A percentile compares a stretch with the other conserved stretches of the same genome.
Evolutionary conservation across 2,888 invertebrate genomes (phyloP).

Genomic region (Antitype chi): DNA sequence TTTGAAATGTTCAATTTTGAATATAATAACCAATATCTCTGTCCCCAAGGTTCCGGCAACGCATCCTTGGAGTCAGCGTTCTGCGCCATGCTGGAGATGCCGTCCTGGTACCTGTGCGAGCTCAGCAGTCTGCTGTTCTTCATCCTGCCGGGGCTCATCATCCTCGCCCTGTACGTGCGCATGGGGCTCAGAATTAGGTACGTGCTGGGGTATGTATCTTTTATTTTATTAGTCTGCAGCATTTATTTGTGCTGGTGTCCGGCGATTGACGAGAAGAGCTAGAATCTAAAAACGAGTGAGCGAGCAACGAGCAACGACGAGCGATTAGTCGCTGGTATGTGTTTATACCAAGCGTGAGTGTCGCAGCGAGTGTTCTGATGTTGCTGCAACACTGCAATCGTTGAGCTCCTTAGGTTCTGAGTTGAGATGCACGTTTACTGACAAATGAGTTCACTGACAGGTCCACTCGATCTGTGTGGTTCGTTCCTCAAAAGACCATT

Average conservation of each 20-base stretch:
- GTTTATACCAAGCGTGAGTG: neutral
- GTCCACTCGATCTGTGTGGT: no score
- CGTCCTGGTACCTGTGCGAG: slow-evolving; percentile 93
- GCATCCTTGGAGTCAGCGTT: slow-evolving; percentile 93
- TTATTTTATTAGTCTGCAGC: neutral
- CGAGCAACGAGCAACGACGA: neutral
- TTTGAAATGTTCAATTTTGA: no score
- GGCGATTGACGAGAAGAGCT: neutral
- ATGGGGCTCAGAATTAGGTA: slow-evolving; percentile 94
- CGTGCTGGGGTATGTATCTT: slow-evolving; percentile 82
- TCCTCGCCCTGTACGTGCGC: slow-evolving; percentile 93
- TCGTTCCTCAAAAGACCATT: no score
- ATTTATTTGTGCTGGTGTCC: neutral
- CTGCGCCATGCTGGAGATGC: slow-evolving; percentile 93
- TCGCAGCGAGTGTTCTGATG: neutral
- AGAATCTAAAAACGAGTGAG: neutral
- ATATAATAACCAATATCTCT: neutral
- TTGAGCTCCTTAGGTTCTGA: no score
- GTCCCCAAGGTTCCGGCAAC: slow-evolving; percentile 82
- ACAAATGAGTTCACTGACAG: no score
- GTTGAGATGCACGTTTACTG: no score
- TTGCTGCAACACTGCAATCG: no score
- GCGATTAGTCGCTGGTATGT: neutral
- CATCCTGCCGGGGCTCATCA: slow-evolving; percentile 93
- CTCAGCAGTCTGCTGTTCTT: slow-evolving; percentile 96